Conservation (phyloP, 2,113 vertebrate species). For the Girardinichthys multiradiatus region DNA sequence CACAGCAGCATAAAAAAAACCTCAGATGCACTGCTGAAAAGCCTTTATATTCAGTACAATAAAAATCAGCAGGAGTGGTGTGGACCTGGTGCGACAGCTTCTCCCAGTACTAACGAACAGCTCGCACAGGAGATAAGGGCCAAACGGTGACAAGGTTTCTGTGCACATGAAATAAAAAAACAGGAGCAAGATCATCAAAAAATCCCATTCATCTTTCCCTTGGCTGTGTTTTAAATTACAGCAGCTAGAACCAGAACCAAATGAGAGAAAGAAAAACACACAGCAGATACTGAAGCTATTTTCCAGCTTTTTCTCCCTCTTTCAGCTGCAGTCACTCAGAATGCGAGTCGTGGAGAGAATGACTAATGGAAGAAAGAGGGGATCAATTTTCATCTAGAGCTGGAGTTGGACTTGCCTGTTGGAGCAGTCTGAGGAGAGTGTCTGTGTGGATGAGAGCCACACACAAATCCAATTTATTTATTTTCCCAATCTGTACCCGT, state of each 20-base stretch:
- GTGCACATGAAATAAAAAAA: constrained; percentile 42
- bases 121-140: constrained; percentile 85
- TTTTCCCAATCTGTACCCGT: background rate
- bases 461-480: background rate
- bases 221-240: background rate
- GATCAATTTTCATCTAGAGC: constrained; percentile 60
- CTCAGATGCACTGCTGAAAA: background rate
- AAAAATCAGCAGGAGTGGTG: background rate
- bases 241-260: background rate
- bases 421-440: constrained; percentile 24
- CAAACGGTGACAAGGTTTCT: constrained; percentile 85
- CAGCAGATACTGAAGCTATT: constrained; percentile 5
- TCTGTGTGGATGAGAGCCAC: constrained; percentile 4
- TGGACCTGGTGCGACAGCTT: constrained; percentile 86
- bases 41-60: background rate
- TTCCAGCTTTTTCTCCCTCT: constrained; percentile 25
- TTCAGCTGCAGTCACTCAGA: constrained; percentile 48
- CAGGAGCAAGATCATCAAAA: background rate
- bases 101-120: constrained; percentile 88
- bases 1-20: constrained; percentile 2
- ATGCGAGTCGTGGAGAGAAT: constrained; percentile 22
- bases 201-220: background rate
- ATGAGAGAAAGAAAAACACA: background rate
- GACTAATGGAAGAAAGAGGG: constrained; percentile 33
- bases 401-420: constrained; percentile 36